These are phyloP conservation scores for Myiothlypis chrysogaster DNA, from an alignment of 2,797 vertebrate genomes.

Conservation along the genomic window DNA sequence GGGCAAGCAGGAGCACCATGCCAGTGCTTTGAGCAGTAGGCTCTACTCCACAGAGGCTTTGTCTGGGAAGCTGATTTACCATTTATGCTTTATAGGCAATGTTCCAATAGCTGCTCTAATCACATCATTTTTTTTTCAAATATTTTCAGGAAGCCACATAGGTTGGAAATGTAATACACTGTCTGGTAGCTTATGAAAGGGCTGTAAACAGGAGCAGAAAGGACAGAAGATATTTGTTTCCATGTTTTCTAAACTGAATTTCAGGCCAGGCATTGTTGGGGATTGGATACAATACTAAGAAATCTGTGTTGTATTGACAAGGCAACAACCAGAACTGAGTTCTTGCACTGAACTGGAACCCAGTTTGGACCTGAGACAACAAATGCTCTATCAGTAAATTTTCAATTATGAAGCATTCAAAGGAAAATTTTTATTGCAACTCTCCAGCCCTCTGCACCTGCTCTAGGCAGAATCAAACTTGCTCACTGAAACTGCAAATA, in stretches of 20 bases:
- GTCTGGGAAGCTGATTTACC: background rate
- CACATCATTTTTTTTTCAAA: background rate
- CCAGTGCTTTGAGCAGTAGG: background rate
- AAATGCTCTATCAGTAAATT: background rate
- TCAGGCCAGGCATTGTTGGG: background rate
- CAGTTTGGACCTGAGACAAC: background rate
- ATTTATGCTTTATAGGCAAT: background rate
- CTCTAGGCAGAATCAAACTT: background rate
- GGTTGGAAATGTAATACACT: background rate
- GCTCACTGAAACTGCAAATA: background rate
- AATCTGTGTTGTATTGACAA: background rate
- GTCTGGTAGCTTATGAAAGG: background rate
- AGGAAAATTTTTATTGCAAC: background rate
- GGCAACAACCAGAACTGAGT: background rate
- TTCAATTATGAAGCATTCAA: background rate
- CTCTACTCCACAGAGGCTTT: background rate
- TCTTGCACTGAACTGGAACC: background rate
- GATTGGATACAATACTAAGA: background rate
- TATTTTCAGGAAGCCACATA: background rate
- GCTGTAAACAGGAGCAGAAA: background rate
- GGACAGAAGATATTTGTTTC: background rate
- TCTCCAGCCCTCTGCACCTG: background rate
- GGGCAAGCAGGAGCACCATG: background rate
- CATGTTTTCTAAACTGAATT: background rate
- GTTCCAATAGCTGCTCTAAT: background rate